These are phyloP conservation scores for Galerucella nymphaeae DNA, from an alignment of 2,888 invertebrate genomes.

Conservation along the genomic window DNA sequence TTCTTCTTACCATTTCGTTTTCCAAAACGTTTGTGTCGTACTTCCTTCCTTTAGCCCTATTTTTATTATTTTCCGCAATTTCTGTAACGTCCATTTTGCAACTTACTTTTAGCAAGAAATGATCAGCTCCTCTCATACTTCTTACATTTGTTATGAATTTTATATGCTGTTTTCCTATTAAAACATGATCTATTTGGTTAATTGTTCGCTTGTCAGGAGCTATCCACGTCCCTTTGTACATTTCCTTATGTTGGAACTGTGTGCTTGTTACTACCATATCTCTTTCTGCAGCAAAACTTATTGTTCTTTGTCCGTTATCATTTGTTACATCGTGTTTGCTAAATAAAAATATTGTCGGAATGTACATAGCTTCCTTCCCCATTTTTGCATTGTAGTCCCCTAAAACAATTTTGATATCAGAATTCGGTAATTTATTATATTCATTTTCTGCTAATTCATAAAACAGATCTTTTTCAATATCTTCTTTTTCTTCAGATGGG, in stretches of 20 bases:
- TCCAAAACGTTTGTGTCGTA: too few relatives aligned
- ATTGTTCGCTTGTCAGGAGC: background rate
- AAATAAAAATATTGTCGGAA: background rate
- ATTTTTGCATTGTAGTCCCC: slow-evolving; percentile 6
- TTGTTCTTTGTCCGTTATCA: background rate
- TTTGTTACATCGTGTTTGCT: background rate
- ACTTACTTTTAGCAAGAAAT: too few relatives aligned
- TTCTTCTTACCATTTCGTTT: too few relatives aligned
- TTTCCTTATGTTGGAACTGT: slow-evolving; percentile 13
- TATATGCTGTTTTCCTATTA: too few relatives aligned
- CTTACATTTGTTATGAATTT: too few relatives aligned
- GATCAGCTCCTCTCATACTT: too few relatives aligned
- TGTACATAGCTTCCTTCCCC: background rate
- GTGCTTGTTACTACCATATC: slow-evolving; percentile 14
- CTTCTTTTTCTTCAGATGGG: slow-evolving; percentile 10
- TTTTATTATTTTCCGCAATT: too few relatives aligned
- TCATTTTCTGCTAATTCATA: slow-evolving; percentile 3
- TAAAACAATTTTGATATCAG: slow-evolving; percentile 12
- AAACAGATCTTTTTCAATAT: slow-evolving; percentile 5
- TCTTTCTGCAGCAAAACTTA: slow-evolving; percentile 2
- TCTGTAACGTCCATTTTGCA: background rate
- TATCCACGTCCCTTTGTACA: slow-evolving; percentile 13
- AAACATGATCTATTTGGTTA: slow-evolving; percentile 6
- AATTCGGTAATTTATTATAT: slow-evolving; percentile 19
- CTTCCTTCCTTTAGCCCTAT: too few relatives aligned